Percentiles rank a stretch among this genome's conserved stretches.
Evolutionary conservation across 2,888 invertebrate species (phyloP).

Genomic region (Dryococelus australis): DNA sequence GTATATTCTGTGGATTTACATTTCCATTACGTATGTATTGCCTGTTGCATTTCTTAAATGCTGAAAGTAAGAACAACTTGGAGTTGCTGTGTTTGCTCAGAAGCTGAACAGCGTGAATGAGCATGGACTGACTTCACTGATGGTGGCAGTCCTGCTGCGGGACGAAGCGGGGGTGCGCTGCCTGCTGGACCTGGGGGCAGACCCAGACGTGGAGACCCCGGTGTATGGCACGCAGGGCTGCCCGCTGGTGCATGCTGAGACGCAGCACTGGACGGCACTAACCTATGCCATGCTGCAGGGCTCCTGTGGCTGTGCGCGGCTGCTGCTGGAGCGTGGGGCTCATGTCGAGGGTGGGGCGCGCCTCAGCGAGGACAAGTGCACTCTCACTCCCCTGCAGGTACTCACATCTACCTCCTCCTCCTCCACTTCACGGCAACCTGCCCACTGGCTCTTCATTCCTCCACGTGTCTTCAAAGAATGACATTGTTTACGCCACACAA

Average conservation of each 20-base stretch:
- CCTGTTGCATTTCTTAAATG: too few species aligned
- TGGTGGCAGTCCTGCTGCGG: conserved; percentile 82
- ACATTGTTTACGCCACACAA: too few species aligned
- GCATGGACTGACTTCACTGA: conserved; percentile 81
- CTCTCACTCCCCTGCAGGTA: conserved; percentile 87
- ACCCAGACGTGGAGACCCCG: conserved; percentile 83
- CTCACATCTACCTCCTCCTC: neutral
- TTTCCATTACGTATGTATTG: too few species aligned
- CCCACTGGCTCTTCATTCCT: too few species aligned
- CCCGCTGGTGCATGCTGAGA: conserved; percentile 69
- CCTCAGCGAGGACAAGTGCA: conserved; percentile 82
- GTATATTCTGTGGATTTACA: too few species aligned
- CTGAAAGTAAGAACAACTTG: too few species aligned
- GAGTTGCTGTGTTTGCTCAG: conserved; percentile 44
- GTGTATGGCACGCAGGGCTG: conserved; percentile 60
- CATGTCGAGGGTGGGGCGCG: conserved; percentile 86
- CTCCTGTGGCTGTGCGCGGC: conserved; percentile 62
- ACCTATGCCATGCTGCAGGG: conserved; percentile 75
- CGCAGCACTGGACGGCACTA: conserved; percentile 86
- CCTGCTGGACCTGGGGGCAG: conserved; percentile 81
- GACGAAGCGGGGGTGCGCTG: conserved; percentile 79
- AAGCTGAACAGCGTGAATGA: conserved; percentile 80
- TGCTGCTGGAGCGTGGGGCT: conserved; percentile 81
- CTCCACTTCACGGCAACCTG: neutral
- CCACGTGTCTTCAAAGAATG: too few species aligned